A percentile compares a stretch with the other conserved stretches of the same genome.
Evolutionary conservation across 2,888 invertebrate genomes (phyloP).

Genomic region (Phyllotreta striolata): DNA sequence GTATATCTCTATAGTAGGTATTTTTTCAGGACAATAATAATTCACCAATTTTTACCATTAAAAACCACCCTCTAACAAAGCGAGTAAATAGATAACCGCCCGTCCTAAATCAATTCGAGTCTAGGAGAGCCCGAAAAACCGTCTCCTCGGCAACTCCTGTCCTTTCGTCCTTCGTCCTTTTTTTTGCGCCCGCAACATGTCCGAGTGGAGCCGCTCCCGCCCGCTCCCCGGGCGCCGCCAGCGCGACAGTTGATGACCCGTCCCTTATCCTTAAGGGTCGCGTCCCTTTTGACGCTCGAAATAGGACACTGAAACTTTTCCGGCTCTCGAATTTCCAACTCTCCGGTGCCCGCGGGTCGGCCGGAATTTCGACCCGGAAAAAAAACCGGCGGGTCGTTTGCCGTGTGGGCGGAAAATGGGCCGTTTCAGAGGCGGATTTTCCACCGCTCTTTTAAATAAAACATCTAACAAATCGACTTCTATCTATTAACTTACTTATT

Average conservation of each 20-base stretch:
- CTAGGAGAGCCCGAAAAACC: too few species aligned
- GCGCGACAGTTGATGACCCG: slow-evolving; percentile 34
- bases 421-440: slow-evolving; percentile 4
- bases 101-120: too few species aligned
- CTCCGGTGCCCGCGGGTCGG: slow-evolving; percentile 31
- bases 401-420: slow-evolving; percentile 10
- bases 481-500: background rate
- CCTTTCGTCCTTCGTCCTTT: slow-evolving; percentile 3
- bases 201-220: slow-evolving; percentile 19
- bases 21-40: too few species aligned
- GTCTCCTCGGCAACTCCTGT: background rate
- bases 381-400: slow-evolving; percentile 20
- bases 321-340: slow-evolving; percentile 35
- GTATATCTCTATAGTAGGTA: too few species aligned
- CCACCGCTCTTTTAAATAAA: background rate
- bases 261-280: slow-evolving; percentile 37
- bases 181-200: slow-evolving; percentile 19
- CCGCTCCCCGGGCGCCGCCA: slow-evolving; percentile 5
- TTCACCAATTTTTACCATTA: too few species aligned
- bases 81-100: too few species aligned
- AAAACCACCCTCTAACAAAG: too few species aligned
- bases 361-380: slow-evolving; percentile 28
- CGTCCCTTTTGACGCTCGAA: slow-evolving; percentile 31
- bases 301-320: slow-evolving; percentile 37
- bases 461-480: background rate